Evolutionary conservation across 2,113 vertebrate species (phyloP).

Genomic region (Rhea americana): DNA sequence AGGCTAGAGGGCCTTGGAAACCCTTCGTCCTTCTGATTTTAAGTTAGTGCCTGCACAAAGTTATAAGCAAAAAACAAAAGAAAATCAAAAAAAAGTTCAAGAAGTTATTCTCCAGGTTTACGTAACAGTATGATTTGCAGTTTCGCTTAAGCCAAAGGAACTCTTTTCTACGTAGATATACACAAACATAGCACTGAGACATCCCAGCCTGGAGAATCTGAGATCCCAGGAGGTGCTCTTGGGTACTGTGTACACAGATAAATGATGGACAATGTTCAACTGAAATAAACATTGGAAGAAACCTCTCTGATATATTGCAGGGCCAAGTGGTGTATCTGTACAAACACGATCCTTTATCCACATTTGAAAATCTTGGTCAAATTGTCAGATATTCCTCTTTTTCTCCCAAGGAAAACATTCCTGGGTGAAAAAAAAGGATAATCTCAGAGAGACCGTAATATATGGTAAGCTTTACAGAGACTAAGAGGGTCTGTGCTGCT

Average conservation of each 20-base stretch:
- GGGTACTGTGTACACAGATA: not conserved
- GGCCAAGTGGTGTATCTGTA: not conserved
- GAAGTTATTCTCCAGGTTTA: not conserved
- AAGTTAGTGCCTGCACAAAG: not conserved
- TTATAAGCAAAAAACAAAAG: not conserved
- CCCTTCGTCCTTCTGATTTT: not conserved
- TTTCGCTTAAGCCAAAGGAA: not conserved
- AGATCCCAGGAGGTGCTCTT: not conserved
- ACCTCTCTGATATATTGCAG: not conserved
- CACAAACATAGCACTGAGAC: not conserved
- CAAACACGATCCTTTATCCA: not conserved
- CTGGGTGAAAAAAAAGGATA: not conserved
- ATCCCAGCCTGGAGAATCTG: not conserved
- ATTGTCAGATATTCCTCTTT: not conserved
- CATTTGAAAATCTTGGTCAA: not conserved
- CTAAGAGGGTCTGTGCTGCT: not conserved
- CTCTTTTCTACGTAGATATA: not conserved
- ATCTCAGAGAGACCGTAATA: not conserved
- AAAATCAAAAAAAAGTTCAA: not conserved
- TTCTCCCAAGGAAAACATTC: not conserved
- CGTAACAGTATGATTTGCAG: not conserved
- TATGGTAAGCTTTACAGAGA: not conserved
- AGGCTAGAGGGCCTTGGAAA: not conserved
- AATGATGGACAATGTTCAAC: not conserved
- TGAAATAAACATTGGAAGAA: not conserved